Evolutionary conservation across 1,140 invertebrate genomes (phyloP).

Genomic region (Bombus balteatus): DNA sequence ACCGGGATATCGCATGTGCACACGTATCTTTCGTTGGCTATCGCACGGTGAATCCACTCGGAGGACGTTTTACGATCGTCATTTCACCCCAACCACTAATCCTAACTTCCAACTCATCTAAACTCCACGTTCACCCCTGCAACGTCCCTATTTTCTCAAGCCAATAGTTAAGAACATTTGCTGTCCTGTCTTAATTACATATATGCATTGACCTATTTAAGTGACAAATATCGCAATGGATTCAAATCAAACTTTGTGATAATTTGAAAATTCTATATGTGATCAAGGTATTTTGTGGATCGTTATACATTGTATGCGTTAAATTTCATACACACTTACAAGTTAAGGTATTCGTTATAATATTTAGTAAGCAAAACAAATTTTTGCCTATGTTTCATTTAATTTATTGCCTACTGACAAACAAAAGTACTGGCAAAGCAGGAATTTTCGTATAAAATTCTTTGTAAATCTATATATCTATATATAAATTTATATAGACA

Average conservation of each 20-base stretch:
- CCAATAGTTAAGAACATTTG: slow-evolving; percentile 17
- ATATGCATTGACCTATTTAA: background rate
- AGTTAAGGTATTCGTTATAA: too few species aligned
- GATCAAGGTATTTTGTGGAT: too few species aligned
- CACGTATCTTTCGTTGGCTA: slow-evolving; percentile 59
- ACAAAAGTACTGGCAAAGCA: too few species aligned
- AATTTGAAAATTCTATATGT: background rate
- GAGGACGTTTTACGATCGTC: slow-evolving; percentile 65
- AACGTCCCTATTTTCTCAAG: slow-evolving; percentile 5
- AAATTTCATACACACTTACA: too few species aligned
- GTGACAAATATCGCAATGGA: background rate
- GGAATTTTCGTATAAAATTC: too few species aligned
- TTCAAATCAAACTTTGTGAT: background rate
- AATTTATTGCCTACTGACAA: too few species aligned
- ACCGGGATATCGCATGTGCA: slow-evolving; percentile 18
- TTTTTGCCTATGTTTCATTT: too few species aligned
- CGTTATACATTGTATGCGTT: too few species aligned
- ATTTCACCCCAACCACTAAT: slow-evolving; percentile 15
- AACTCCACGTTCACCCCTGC: background rate
- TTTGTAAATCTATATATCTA: too few species aligned
- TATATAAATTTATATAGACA: too few species aligned
- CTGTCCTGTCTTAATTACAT: slow-evolving; percentile 1
- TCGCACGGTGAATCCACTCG: slow-evolving; percentile 57
- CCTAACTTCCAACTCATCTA: background rate
- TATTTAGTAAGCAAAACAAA: too few species aligned